These are phyloP conservation scores for Oreohelix idahoensis DNA, from an alignment of 1,140 invertebrate genomes.

Conservation along the genomic window DNA sequence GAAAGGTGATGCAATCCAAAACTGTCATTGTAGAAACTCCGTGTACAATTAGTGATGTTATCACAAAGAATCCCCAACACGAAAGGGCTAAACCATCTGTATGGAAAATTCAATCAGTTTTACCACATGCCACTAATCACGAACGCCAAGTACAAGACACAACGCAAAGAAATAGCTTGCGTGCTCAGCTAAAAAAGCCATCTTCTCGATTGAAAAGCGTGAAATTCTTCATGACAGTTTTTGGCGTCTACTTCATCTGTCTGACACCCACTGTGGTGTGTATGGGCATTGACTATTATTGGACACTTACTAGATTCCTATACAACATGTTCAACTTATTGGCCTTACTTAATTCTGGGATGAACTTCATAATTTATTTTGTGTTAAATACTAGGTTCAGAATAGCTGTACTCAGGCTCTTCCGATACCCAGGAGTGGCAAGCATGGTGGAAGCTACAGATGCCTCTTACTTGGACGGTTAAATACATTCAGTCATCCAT, in stretches of 20 bases:
- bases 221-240: slow-evolving; percentile 38
- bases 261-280: slow-evolving; percentile 25
- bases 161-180: background rate
- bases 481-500: too few species aligned
- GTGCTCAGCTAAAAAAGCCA: too few species aligned
- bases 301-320: background rate
- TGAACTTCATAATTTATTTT: slow-evolving; percentile 30
- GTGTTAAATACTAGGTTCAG: slow-evolving; percentile 15
- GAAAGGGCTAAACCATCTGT: background rate
- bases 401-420: background rate
- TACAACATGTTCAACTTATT: slow-evolving; percentile 24
- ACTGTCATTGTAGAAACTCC: background rate
- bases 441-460: background rate
- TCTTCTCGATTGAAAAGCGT: slow-evolving; percentile 12
- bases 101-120: background rate
- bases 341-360: slow-evolving; percentile 26
- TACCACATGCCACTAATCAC: background rate
- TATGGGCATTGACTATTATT: slow-evolving; percentile 24
- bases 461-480: background rate
- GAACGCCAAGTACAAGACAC: background rate
- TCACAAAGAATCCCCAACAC: background rate
- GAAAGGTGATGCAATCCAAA: background rate
- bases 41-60: background rate
- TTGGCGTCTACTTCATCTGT: slow-evolving; percentile 34
- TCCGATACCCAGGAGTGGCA: background rate